These are phyloP conservation scores for Metacarcinus magister DNA, from an alignment of 2,888 invertebrate genomes.

Conservation along the genomic window DNA sequence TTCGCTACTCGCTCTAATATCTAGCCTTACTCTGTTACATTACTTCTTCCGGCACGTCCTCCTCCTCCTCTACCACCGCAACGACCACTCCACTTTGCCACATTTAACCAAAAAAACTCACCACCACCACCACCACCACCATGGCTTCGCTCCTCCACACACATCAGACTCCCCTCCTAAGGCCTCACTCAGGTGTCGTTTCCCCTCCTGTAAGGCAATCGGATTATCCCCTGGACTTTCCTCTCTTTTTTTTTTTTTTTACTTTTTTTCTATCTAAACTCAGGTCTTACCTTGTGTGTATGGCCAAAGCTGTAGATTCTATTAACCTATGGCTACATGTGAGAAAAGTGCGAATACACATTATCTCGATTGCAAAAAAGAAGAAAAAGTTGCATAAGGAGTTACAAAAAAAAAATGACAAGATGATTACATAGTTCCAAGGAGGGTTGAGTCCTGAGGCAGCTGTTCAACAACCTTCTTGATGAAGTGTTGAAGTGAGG, in stretches of 20 bases:
- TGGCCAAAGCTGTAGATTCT: too few relatives aligned
- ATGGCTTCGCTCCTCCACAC: background rate
- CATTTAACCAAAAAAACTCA: background rate
- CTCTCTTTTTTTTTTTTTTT: background rate
- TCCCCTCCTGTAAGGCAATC: background rate
- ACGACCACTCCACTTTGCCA: background rate
- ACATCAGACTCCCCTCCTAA: background rate
- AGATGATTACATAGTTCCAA: too few relatives aligned
- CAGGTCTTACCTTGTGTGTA: too few relatives aligned
- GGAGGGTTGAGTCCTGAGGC: too few relatives aligned
- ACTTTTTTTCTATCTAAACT: background rate
- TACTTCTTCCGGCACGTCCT: background rate
- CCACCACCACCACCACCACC: background rate
- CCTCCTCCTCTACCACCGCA: constrained; percentile 3
- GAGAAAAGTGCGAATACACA: too few relatives aligned
- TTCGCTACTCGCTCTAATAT: background rate
- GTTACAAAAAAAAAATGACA: too few relatives aligned
- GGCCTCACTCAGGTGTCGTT: background rate
- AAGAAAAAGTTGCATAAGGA: too few relatives aligned
- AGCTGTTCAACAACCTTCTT: too few relatives aligned
- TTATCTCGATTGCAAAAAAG: too few relatives aligned
- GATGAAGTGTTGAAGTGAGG: too few relatives aligned
- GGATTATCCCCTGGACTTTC: background rate
- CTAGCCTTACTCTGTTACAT: background rate
- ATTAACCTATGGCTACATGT: too few relatives aligned